Evolutionary conservation across 2,113 vertebrate genomes (phyloP).

Genomic region (Vombatus ursinus): DNA sequence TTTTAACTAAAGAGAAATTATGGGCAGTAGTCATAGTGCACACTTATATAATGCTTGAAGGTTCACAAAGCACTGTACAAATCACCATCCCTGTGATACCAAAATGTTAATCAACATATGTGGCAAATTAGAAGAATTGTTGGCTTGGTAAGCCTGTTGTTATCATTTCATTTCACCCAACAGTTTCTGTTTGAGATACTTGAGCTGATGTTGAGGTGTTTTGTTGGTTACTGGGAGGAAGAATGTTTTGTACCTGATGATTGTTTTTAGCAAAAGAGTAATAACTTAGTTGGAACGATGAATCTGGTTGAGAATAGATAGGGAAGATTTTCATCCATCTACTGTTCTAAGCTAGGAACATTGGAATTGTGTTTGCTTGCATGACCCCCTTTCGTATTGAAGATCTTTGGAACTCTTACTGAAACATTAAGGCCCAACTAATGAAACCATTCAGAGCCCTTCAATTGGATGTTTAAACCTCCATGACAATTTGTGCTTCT

Average conservation of each 20-base stretch:
- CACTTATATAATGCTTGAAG: background rate
- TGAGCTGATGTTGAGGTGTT: background rate
- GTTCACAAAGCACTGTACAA: background rate
- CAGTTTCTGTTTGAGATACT: background rate
- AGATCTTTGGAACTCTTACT: background rate
- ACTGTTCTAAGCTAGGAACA: background rate
- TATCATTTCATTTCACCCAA: background rate
- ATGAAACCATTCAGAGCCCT: background rate
- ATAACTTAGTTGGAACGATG: background rate
- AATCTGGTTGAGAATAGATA: accelerated
- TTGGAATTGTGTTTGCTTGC: background rate
- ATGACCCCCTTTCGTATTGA: background rate
- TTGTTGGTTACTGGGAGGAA: background rate
- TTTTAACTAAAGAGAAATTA: background rate
- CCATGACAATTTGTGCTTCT: background rate
- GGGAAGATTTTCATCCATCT: background rate
- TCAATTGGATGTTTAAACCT: background rate
- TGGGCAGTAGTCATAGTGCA: background rate
- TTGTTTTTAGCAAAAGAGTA: background rate
- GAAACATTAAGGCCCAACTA: background rate
- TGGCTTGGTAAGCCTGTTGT: background rate
- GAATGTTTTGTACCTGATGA: background rate
- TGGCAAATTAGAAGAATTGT: background rate
- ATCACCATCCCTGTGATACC: background rate
- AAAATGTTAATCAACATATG: background rate